Conservation (phyloP, 2,888 invertebrate genomes). For the Gibbula magus region DNA sequence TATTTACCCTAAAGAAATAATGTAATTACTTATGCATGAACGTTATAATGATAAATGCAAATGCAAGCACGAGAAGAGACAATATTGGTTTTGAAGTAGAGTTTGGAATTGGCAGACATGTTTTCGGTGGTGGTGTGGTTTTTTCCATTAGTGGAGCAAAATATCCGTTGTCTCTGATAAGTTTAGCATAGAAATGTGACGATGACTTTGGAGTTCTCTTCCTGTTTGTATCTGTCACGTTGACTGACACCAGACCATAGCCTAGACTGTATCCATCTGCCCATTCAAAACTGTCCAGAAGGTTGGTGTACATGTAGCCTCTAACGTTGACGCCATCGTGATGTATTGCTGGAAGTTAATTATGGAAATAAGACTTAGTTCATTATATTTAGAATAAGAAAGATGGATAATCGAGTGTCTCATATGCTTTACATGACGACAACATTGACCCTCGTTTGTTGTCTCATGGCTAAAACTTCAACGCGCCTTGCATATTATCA, state of each 20-base stretch:
- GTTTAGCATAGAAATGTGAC: constrained; percentile 39
- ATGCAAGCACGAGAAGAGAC: no score
- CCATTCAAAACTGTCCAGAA: constrained; percentile 91
- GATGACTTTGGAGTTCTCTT: constrained; percentile 83
- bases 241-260: constrained; percentile 84
- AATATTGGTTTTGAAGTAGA: background rate
- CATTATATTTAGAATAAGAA: no score
- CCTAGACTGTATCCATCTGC: constrained; percentile 82
- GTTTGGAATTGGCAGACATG: background rate
- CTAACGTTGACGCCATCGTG: constrained; percentile 54
- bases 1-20: no score
- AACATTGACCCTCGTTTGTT: no score
- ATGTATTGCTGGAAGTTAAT: background rate
- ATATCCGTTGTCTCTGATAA: constrained; percentile 24
- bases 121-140: background rate
- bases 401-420: no score
- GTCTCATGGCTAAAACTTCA: no score
- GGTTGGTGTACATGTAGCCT: constrained; percentile 86
- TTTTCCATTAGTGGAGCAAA: background rate
- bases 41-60: no score
- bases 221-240: constrained; percentile 82
- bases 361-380: no score
- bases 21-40: no score
- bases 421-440: no score
- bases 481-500: no score